Conservation (phyloP, 2,113 vertebrate genomes). For the Indri indri region DNA sequence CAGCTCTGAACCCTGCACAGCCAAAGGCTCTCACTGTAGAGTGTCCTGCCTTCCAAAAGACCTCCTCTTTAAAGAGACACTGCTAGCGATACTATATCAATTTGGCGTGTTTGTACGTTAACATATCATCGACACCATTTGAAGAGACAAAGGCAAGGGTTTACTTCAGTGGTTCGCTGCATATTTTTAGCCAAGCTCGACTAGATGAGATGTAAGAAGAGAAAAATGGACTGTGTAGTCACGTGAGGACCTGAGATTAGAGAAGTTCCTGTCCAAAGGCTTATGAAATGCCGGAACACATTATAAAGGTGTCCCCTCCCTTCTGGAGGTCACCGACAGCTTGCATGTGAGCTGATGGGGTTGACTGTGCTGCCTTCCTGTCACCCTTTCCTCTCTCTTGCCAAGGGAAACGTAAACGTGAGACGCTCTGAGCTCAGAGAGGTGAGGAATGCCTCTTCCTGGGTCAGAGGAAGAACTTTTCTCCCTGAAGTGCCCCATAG, state of each 20-base stretch:
- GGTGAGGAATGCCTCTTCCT: neutral
- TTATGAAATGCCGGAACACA: neutral
- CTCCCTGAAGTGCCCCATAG: neutral
- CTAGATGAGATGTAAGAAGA: neutral
- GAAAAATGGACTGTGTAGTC: neutral
- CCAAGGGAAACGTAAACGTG: neutral
- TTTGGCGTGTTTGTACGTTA: neutral
- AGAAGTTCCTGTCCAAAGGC: neutral
- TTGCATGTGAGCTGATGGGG: neutral
- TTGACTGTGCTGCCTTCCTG: neutral
- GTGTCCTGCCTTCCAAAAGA: constrained; percentile 73
- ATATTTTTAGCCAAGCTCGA: constrained; percentile 8
- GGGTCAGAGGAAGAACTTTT: neutral
- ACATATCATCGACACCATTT: neutral
- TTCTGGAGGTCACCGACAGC: neutral
- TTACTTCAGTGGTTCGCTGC: neutral
- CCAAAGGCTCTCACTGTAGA: constrained; percentile 77
- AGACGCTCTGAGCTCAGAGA: neutral
- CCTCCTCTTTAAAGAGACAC: constrained; percentile 77
- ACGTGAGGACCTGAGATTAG: neutral
- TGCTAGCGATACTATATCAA: constrained; percentile 62
- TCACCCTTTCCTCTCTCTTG: neutral
- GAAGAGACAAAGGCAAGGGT: neutral
- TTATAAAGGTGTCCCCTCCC: neutral
- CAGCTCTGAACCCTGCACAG: constrained; percentile 75